Conservation (phyloP, 2,888 invertebrate genomes). For the Cenopis cana region DNA sequence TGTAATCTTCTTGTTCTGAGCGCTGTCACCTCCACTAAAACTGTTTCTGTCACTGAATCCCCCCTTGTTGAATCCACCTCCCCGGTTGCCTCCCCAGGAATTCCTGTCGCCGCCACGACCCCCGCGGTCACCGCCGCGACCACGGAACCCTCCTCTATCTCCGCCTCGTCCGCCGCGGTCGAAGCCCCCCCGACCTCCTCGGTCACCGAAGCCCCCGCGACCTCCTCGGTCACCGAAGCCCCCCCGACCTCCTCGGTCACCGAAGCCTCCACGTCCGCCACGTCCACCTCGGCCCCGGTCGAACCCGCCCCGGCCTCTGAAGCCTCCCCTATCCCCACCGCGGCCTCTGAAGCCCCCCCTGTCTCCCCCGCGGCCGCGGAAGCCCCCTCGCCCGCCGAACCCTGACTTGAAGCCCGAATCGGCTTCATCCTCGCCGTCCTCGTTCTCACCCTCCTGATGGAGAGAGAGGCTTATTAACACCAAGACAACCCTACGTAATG, state of each 20-base stretch:
- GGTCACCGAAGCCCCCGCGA: constrained; percentile 50
- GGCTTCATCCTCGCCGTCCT: constrained; percentile 54
- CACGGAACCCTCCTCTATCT: constrained; percentile 59
- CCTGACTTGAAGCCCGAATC: constrained; percentile 62
- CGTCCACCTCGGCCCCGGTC: constrained; percentile 60
- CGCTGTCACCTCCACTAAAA: constrained; percentile 81
- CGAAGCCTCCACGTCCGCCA: constrained; percentile 64
- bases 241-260: constrained; percentile 68
- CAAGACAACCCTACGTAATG: constrained; percentile 80
- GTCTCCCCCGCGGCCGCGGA: constrained; percentile 50
- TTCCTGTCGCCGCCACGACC: neutral
- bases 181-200: constrained; percentile 32
- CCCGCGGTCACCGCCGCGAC: neutral
- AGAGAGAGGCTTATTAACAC: constrained; percentile 72
- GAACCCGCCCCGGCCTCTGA: constrained; percentile 57
- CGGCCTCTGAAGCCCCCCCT: constrained; percentile 59
- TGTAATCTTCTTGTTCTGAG: constrained; percentile 91
- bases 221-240: constrained; percentile 52
- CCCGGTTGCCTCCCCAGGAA: constrained; percentile 2
- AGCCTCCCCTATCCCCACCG: constrained; percentile 56
- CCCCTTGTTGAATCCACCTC: constrained; percentile 70
- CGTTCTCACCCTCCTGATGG: constrained; percentile 75
- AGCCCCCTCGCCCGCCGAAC: constrained; percentile 45
- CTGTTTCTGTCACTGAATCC: constrained; percentile 87
- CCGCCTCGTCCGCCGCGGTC: constrained; percentile 49